These are phyloP conservation scores for Urechis unicinctus DNA, from an alignment of 2,888 invertebrate genomes.

Conservation along the genomic window DNA sequence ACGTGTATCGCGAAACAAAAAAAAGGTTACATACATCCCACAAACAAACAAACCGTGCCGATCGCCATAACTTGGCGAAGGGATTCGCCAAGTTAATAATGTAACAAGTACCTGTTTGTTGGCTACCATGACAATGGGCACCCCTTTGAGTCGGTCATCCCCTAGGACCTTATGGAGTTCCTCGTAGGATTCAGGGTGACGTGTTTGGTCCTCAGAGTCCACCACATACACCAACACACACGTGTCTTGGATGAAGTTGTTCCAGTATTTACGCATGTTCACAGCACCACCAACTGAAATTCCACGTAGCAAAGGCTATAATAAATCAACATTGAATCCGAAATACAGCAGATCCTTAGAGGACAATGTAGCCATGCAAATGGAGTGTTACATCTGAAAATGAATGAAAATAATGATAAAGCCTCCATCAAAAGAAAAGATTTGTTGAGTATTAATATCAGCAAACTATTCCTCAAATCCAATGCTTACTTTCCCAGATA, in stretches of 20 bases:
- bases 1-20: too few species aligned
- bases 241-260: constrained; percentile 29
- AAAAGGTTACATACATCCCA: too few species aligned
- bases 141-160: constrained; percentile 21
- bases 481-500: constrained; percentile 29
- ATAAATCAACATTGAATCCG: too few species aligned
- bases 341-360: too few species aligned
- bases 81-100: too few species aligned
- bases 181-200: constrained; percentile 22
- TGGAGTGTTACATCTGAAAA: too few species aligned
- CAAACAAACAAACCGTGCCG: too few species aligned
- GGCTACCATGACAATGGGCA: constrained; percentile 28
- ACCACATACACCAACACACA: constrained; percentile 29
- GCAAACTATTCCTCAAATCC: not conserved
- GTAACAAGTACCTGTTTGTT: constrained; percentile 29
- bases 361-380: not conserved
- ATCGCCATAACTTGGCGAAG: too few species aligned
- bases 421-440: too few species aligned
- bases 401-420: too few species aligned
- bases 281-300: constrained; percentile 28
- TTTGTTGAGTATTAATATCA: too few species aligned
- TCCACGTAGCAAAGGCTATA: too few species aligned
- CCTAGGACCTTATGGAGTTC: constrained; percentile 26
- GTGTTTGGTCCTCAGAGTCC: constrained; percentile 22
- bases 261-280: constrained; percentile 26